A percentile compares a stretch with the other conserved stretches of the same genome.
Evolutionary conservation across 2,797 vertebrate species (phyloP).

Genomic region (Micropoecilia bifurca): DNA sequence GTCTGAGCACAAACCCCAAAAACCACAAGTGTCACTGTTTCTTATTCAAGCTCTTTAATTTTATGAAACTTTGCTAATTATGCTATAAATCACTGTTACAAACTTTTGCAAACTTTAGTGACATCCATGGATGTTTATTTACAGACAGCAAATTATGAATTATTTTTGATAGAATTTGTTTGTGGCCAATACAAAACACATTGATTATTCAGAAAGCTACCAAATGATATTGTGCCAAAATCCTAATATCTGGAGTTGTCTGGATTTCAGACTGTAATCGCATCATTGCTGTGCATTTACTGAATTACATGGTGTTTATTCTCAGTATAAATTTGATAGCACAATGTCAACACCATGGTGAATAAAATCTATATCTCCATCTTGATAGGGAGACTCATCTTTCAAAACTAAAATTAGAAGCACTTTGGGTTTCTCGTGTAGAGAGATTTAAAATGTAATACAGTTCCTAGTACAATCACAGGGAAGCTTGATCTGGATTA

Average conservation of each 20-base stretch:
- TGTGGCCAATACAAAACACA: neutral
- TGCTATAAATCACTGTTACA: neutral
- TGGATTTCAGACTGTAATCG: neutral
- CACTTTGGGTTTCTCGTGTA: neutral
- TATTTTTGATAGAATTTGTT: neutral
- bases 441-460: slow-evolving; percentile 10
- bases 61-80: neutral
- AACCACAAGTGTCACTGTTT: neutral
- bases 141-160: neutral
- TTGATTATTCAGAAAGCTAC: neutral
- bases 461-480: slow-evolving; percentile 20
- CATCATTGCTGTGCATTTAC: neutral
- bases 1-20: neutral
- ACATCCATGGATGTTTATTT: neutral
- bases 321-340: neutral
- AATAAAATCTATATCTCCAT: neutral
- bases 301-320: neutral
- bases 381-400: neutral
- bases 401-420: neutral
- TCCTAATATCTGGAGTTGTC: neutral
- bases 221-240: neutral
- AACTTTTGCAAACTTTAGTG: neutral
- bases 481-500: slow-evolving; percentile 59
- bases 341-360: neutral
- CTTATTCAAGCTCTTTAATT: neutral